phyloP scores from a whole-genome alignment of 1,140 invertebrate genomes.

The Propsilocerus akamusi region DNA sequence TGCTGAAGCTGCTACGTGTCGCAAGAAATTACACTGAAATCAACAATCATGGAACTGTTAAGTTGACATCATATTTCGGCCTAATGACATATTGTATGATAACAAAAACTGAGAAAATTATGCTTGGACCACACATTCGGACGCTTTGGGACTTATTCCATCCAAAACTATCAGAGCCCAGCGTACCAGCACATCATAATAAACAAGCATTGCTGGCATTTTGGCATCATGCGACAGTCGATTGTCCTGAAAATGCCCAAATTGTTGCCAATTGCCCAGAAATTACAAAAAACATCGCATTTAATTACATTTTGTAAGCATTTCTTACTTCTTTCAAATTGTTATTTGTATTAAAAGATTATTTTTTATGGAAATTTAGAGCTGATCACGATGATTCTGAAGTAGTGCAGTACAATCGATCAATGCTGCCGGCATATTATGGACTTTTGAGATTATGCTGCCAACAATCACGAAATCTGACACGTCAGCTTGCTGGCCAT shows the following conservation, averaged over 20 bases:
- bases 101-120: constrained; percentile 74
- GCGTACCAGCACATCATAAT: constrained; percentile 85
- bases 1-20: constrained; percentile 55
- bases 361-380: constrained; percentile 29
- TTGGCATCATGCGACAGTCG: constrained; percentile 80
- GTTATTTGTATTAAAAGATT: constrained; percentile 6
- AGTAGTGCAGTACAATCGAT: constrained; percentile 79
- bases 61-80: constrained; percentile 81
- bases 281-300: constrained; percentile 66
- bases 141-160: constrained; percentile 89
- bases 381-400: constrained; percentile 92
- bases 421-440: constrained; percentile 90
- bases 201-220: constrained; percentile 83
- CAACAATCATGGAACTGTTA: constrained; percentile 69
- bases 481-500: constrained; percentile 68
- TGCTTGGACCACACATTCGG: constrained; percentile 78
- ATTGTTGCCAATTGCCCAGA: constrained; percentile 65
- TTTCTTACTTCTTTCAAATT: constrained; percentile 1
- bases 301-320: constrained; percentile 90
- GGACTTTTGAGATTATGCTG: constrained; percentile 77
- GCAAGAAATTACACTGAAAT: constrained; percentile 73
- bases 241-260: constrained; percentile 83
- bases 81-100: constrained; percentile 79
- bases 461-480: constrained; percentile 66
- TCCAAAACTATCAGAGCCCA: constrained; percentile 85